Percentiles rank a stretch among this genome's conserved stretches.
These are phyloP conservation scores for Sarcophaga rosellei DNA, from an alignment of 2,888 invertebrate species.

Conservation along the genomic window DNA sequence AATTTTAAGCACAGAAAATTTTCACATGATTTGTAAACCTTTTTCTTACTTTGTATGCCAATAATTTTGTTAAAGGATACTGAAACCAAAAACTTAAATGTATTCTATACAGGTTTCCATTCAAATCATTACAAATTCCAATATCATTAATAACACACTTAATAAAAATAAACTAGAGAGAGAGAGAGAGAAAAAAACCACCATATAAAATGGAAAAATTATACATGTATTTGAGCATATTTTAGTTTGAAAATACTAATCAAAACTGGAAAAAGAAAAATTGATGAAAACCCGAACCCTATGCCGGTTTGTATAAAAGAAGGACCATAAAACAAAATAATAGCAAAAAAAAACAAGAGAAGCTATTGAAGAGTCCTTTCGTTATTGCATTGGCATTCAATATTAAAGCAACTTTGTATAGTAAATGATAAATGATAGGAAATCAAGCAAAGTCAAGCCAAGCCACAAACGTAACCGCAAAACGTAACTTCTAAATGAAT, in stretches of 20 bases:
- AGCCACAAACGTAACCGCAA: conserved; percentile 52
- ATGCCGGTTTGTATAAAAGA: background rate
- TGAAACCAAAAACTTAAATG: background rate
- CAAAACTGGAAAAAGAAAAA: conserved; percentile 10
- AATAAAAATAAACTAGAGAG: background rate
- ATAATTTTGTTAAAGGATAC: background rate
- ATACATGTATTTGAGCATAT: conserved; percentile 3
- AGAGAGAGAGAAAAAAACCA: too few species aligned
- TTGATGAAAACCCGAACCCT: background rate
- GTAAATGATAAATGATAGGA: conserved; percentile 64
- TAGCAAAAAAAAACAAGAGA: background rate
- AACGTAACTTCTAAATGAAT: conserved; percentile 46
- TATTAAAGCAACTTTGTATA: conserved; percentile 20
- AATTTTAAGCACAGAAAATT: too few species aligned
- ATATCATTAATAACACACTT: conserved; percentile 33
- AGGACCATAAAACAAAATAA: background rate
- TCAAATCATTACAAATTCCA: conserved; percentile 22
- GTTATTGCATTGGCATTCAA: conserved; percentile 1
- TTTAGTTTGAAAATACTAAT: conserved; percentile 22
- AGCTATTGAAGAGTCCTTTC: background rate
- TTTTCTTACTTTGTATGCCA: too few species aligned
- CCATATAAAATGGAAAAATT: background rate
- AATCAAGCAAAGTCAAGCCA: conserved; percentile 49
- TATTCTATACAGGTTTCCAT: background rate
- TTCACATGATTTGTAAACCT: too few species aligned